Percentiles rank a stretch among this genome's conserved stretches.
Evolutionary conservation across 2,113 vertebrate genomes (phyloP).

Genomic region (Numida meleagris): DNA sequence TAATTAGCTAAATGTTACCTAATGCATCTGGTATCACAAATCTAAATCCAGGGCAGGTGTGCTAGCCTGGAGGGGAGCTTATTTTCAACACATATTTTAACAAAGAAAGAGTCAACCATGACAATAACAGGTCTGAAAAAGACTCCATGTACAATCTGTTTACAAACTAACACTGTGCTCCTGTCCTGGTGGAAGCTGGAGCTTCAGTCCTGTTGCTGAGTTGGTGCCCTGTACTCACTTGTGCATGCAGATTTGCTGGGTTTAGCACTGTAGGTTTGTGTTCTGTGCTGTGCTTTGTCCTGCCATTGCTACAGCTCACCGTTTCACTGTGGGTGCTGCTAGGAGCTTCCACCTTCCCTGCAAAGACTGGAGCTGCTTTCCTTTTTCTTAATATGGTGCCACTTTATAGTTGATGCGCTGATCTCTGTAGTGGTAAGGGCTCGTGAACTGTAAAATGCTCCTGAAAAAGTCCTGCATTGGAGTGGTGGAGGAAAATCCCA

Average conservation of each 20-base stretch:
- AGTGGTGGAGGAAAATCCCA: not conserved
- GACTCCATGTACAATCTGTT: not conserved
- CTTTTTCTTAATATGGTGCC: not conserved
- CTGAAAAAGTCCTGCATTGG: rapidly evolving
- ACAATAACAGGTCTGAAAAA: not conserved
- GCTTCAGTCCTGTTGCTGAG: not conserved
- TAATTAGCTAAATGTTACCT: not conserved
- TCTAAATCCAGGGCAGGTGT: not conserved
- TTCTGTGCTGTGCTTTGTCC: not conserved
- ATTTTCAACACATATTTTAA: not conserved
- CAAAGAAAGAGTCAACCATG: not conserved
- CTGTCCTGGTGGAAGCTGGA: not conserved
- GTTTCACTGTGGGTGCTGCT: not conserved
- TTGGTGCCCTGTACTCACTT: not conserved
- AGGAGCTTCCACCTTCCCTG: not conserved
- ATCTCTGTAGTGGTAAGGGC: not conserved
- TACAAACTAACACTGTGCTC: not conserved
- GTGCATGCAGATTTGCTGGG: rapidly evolving
- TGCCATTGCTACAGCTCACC: not conserved
- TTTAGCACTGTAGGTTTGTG: not conserved
- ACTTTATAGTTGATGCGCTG: not conserved
- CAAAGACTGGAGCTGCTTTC: not conserved
- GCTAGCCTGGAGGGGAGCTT: not conserved
- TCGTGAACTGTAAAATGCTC: not conserved
- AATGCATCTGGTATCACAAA: not conserved